Conservation (phyloP, 2,888 invertebrate species). For the Aromia moschata region DNA sequence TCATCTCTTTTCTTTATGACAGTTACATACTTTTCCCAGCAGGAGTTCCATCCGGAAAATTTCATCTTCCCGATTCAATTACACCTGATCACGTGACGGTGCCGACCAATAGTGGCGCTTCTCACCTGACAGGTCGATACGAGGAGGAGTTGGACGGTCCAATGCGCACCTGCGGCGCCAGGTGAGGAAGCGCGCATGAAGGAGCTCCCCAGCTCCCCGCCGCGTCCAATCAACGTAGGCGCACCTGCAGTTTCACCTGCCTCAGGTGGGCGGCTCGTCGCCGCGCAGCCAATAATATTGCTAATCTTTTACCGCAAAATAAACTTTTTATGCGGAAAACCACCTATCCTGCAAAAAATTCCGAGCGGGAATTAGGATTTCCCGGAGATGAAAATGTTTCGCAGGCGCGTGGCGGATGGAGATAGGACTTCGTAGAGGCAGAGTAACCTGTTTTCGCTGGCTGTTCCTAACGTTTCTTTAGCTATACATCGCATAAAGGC, state of each 20-base stretch:
- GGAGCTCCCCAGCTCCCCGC: conserved; percentile 35
- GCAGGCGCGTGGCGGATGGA: too few relatives aligned
- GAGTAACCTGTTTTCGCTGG: too few relatives aligned
- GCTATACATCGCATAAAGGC: too few relatives aligned
- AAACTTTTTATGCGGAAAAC: neutral
- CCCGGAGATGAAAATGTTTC: too few relatives aligned
- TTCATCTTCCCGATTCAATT: conserved; percentile 16
- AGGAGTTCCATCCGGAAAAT: neutral
- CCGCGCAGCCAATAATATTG: conserved; percentile 44
- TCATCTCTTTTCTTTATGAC: neutral
- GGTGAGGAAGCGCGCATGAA: conserved; percentile 56
- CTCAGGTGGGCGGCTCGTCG: conserved; percentile 53
- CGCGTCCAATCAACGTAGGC: conserved; percentile 39
- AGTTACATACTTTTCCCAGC: neutral
- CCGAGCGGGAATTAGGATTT: neutral
- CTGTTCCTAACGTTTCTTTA: too few relatives aligned
- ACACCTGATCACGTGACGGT: conserved; percentile 7
- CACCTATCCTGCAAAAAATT: conserved; percentile 3
- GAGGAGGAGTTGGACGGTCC: conserved; percentile 57
- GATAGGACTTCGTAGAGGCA: too few relatives aligned
- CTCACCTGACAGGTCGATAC: conserved; percentile 61
- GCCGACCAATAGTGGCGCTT: conserved; percentile 55
- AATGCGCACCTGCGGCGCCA: conserved; percentile 57
- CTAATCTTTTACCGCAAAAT: conserved; percentile 28
- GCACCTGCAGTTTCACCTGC: conserved; percentile 54